Conservation (phyloP, 2,113 vertebrate genomes). For the Campylomormyrus numenius region DNA sequence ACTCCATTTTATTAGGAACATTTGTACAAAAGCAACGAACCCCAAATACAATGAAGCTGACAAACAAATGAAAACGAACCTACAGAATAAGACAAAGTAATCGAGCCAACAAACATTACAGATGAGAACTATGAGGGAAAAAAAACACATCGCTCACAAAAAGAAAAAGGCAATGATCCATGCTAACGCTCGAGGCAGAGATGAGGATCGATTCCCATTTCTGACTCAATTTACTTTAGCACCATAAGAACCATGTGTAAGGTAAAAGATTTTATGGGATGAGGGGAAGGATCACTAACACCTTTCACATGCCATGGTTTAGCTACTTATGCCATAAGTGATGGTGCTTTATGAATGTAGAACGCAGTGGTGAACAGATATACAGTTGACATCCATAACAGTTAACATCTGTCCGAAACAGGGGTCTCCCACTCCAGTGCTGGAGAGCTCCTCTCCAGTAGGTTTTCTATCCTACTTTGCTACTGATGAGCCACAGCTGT, state of each 20-base stretch:
- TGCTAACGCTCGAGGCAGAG: neutral
- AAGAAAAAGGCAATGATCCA: slow-evolving; percentile 17
- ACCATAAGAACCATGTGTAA: neutral
- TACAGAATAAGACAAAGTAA: slow-evolving; percentile 28
- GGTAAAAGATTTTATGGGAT: neutral
- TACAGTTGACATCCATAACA: neutral
- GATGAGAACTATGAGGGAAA: slow-evolving; percentile 18
- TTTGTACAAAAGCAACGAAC: slow-evolving; percentile 48
- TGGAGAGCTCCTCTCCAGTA: neutral
- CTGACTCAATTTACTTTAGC: neutral
- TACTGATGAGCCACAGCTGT: too few relatives aligned
- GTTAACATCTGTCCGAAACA: neutral
- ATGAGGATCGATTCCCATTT: neutral
- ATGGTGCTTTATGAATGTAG: neutral
- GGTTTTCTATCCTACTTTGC: too few relatives aligned
- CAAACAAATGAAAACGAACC: slow-evolving; percentile 23
- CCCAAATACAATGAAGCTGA: slow-evolving; percentile 12
- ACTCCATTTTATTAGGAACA: slow-evolving; percentile 5
- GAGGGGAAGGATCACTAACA: neutral
- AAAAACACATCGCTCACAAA: slow-evolving; percentile 18
- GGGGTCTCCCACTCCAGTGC: too few relatives aligned
- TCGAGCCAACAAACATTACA: slow-evolving; percentile 13
- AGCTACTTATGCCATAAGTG: neutral
- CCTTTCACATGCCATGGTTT: neutral
- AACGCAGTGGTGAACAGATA: neutral